These are phyloP conservation scores for Drosophila repleta DNA, from an alignment of 1,140 invertebrate genomes.

Conservation along the genomic window DNA sequence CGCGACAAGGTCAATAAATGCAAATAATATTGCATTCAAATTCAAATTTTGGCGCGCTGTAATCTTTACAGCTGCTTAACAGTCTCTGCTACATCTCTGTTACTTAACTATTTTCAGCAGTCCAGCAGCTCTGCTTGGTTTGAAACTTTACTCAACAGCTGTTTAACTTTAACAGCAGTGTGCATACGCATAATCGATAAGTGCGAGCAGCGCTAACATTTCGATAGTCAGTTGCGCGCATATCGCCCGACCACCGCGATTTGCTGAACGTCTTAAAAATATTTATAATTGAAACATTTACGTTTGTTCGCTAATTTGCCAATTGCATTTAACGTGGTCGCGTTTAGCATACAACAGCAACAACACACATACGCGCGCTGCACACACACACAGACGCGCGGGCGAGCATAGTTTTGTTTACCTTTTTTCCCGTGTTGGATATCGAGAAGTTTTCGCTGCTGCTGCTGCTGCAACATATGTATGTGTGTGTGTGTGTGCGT, in stretches of 20 bases:
- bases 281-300: slow-evolving; percentile 64
- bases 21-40: neutral
- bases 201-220: neutral
- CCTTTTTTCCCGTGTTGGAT: slow-evolving; percentile 56
- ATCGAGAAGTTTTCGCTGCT: slow-evolving; percentile 56
- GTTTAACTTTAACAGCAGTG: neutral
- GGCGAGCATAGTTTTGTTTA: slow-evolving; percentile 67
- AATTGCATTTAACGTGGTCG: slow-evolving; percentile 42
- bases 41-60: slow-evolving; percentile 1
- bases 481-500: neutral
- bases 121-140: neutral
- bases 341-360: slow-evolving; percentile 12
- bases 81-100: neutral
- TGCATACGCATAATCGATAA: neutral
- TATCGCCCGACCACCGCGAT: slow-evolving; percentile 22
- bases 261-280: slow-evolving; percentile 46
- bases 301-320: slow-evolving; percentile 60
- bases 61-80: too few species aligned
- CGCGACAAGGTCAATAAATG: slow-evolving; percentile 30
- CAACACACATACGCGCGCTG: slow-evolving; percentile 5
- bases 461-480: slow-evolving; percentile 34
- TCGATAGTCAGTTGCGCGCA: slow-evolving; percentile 23
- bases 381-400: slow-evolving; percentile 2
- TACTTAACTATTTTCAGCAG: neutral
- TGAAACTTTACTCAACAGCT: slow-evolving; percentile 3